Conservation (phyloP, 2,797 vertebrate genomes). For the Gadopsis marmoratus region DNA sequence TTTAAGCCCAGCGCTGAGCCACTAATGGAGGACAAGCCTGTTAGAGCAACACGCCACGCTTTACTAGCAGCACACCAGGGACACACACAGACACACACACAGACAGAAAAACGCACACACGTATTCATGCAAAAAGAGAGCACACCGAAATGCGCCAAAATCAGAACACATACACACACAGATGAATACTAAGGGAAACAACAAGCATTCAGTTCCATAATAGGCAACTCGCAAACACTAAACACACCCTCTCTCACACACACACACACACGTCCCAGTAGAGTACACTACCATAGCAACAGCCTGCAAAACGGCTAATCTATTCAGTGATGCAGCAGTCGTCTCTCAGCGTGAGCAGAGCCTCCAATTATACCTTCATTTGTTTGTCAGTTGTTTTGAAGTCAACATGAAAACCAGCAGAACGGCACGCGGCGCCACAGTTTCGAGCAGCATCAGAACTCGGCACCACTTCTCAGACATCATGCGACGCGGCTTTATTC, state of each 20-base stretch:
- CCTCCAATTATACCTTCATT: slow-evolving; percentile 82
- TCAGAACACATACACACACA: slow-evolving; percentile 20
- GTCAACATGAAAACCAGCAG: slow-evolving; percentile 64
- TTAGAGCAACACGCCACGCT: slow-evolving; percentile 77
- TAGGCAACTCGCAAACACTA: slow-evolving; percentile 44
- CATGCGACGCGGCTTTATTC: background rate
- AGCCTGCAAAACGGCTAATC: slow-evolving; percentile 78
- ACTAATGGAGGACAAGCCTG: slow-evolving; percentile 82
- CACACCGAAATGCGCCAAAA: slow-evolving; percentile 41
- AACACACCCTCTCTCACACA: slow-evolving; percentile 54
- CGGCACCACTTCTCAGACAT: slow-evolving; percentile 6
- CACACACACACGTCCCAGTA: slow-evolving; percentile 59
- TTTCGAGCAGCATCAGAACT: slow-evolving; percentile 12
- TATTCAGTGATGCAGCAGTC: slow-evolving; percentile 78
- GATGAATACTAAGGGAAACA: slow-evolving; percentile 41
- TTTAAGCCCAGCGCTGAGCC: slow-evolving; percentile 71
- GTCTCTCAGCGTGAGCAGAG: slow-evolving; percentile 71
- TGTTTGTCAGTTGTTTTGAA: slow-evolving; percentile 81
- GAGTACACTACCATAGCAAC: slow-evolving; percentile 74
- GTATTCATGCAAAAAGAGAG: slow-evolving; percentile 28
- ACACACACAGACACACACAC: slow-evolving; percentile 53
- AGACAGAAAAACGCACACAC: slow-evolving; percentile 20
- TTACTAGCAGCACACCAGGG: slow-evolving; percentile 68
- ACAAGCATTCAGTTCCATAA: slow-evolving; percentile 60
- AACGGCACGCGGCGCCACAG: slow-evolving; percentile 6